Conservation (phyloP, 2,113 vertebrate genomes). For the Toxotes jaculatrix region DNA sequence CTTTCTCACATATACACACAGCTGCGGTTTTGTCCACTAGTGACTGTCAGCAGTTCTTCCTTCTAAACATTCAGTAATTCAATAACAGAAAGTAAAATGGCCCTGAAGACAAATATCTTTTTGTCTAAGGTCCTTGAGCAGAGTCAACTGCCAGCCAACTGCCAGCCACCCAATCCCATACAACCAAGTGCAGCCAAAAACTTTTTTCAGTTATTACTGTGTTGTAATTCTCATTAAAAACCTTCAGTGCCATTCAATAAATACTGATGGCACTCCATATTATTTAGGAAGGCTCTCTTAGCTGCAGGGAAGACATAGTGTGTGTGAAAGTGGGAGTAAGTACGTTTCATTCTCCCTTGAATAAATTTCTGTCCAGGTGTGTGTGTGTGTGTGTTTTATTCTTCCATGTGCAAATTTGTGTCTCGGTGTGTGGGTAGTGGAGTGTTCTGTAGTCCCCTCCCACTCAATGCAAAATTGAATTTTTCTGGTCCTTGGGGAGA, state of each 20-base stretch:
- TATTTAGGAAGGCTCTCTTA: not conserved
- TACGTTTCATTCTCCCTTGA: not conserved
- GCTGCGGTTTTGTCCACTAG: slow-evolving; percentile 4
- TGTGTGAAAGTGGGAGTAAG: not conserved
- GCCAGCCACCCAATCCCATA: not conserved
- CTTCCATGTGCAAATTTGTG: not conserved
- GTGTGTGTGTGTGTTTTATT: not conserved
- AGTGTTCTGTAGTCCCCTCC: not conserved
- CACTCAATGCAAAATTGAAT: slow-evolving; percentile 10
- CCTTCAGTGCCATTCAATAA: slow-evolving; percentile 19
- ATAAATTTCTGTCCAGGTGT: not conserved
- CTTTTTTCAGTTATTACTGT: not conserved
- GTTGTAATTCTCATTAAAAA: slow-evolving; percentile 31
- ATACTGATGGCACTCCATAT: not conserved
- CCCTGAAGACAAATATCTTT: slow-evolving; percentile 50
- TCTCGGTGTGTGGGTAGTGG: not conserved
- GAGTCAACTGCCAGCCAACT: not conserved
- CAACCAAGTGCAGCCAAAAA: slow-evolving; percentile 12
- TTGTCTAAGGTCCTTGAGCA: slow-evolving; percentile 21
- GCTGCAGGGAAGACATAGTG: not conserved
- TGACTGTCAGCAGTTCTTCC: slow-evolving; percentile 24
- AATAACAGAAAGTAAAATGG: slow-evolving; percentile 38
- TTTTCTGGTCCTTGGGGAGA: not conserved
- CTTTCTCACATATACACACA: not conserved
- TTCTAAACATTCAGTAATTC: slow-evolving; percentile 35